Evolutionary conservation across 1,140 invertebrate species (phyloP), one percentile per base, ranked within the genome.

Genomic region (Frieseomelitta varia): DNA sequence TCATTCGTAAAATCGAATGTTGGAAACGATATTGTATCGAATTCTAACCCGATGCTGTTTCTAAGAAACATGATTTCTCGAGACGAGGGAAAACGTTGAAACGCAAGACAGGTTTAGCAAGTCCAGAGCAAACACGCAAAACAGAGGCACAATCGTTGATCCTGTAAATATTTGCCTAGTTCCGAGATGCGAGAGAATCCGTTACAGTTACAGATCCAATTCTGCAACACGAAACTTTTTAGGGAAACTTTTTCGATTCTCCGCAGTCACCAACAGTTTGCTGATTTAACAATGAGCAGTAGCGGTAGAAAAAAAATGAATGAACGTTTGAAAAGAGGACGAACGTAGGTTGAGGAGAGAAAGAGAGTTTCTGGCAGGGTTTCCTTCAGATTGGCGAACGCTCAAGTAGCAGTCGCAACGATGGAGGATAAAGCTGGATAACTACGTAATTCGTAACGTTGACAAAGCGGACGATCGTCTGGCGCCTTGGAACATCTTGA

Each of bases 361-460:
- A 14, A 30, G 14, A 73, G 39, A 11, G 0, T 21, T 17, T 24
- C 55, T 80, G 68, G 79, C 79, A 80, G 79, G 58, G 24, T 15
- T 27, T 39, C 27, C 21, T 21, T 61, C 61, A 39, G 55, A 61
- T 87, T 87, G 86, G 82, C 87, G 83, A 88, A 51, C 39, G 78
- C 56, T 88, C 87, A 80, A 87, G 55, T 81, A 39, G 58, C 39
- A 24, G 72, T 30, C 34, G 39, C 39, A 47, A n/a, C 27, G 55
- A 51, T 53, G 56, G 27, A 74, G 30, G n/a, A 79, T 58, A 56
- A 47, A 76, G 58, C 65, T 75, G 79, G 83, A 65, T 85, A 68
- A 79, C 63, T 65, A 63, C 51, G 56, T n/a, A 58, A 67, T 17
- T 68, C n/a, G 21, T 72, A 80, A 77, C 30, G 47, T 67, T 24